Base-by-base conservation (phyloP, 2,113 vertebrate species). In the Strix uralensis region DNA sequence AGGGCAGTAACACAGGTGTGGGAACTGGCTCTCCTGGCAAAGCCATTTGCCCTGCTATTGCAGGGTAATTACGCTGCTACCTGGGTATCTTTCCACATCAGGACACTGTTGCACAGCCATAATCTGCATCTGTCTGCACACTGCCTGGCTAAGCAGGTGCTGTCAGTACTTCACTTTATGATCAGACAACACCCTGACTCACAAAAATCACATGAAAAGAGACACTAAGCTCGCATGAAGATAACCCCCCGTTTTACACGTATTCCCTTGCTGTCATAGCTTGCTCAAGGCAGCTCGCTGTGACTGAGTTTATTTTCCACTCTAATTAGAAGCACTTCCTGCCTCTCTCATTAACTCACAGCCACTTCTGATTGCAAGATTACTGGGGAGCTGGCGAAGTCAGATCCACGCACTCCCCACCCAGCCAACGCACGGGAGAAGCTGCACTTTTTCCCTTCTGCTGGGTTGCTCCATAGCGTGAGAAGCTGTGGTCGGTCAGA, bases 271-370 rank as follows among this genome's bases (percentile, higher is more conserved):
- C 75, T 21, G 42, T 19, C 74, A 19, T 2, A 27, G 74, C 57
- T 80, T 27, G 67, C 86, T 84, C 65, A 32, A 72, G 82, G 82
- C 87, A 71, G 62, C n/a, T 70, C 26, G 52, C 67, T 7, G n/a
- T 15, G 34, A 26, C 79, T 4, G 23, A 30, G 67, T 21, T 80
- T 32, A 63, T 91, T 96, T 90, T 84, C 90, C 87, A 85, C 19
- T 27, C 83, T 49, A 81, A 92, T 96, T 91, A 92, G 49, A 54
- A 73, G 83, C 40, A n/a, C n/a, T 92, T 96, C 92, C 90, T 94
- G 71, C 81, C 87, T 82, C 90, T 59, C 65, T 94, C 69, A 59
- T 92, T 91, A 94, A 67, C 74, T 73, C 54, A 3, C 71, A 73
- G 61, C 79, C 80, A 6, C 71, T 69, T 63, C 87, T 93, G 75